Evolutionary conservation across 2,113 vertebrate genomes (phyloP).

Genomic region (Oncorhynchus clarkii): DNA sequence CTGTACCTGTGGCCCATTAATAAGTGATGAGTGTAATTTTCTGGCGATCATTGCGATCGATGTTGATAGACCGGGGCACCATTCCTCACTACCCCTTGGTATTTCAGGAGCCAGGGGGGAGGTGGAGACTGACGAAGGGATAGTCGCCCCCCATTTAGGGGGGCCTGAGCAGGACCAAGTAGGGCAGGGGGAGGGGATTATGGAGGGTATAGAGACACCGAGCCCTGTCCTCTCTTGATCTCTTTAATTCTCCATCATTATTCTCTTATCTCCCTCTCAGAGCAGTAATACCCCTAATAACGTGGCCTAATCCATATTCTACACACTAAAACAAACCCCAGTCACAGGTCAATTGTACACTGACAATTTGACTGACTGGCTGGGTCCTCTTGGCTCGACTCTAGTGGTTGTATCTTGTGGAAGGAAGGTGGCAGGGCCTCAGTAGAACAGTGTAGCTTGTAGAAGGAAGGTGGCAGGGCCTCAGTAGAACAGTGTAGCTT

Average conservation of each 20-base stretch:
- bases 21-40: slow-evolving; percentile 93
- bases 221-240: slow-evolving; percentile 7
- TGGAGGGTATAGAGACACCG: not conserved
- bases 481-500: too few species aligned
- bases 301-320: slow-evolving; percentile 23
- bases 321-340: not conserved
- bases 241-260: slow-evolving; percentile 23
- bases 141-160: too few species aligned
- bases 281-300: slow-evolving; percentile 14
- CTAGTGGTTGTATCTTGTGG: too few species aligned
- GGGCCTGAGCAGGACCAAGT: not conserved
- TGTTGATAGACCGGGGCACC: slow-evolving; percentile 64
- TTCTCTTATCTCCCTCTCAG: slow-evolving; percentile 22
- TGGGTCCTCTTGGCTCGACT: too few species aligned
- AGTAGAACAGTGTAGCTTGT: too few species aligned
- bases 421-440: too few species aligned
- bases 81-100: slow-evolving; percentile 75
- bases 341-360: too few species aligned
- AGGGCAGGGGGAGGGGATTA: not conserved
- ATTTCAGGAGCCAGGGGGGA: slow-evolving; percentile 61
- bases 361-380: too few species aligned
- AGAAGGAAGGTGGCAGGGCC: too few species aligned
- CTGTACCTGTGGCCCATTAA: slow-evolving; percentile 94
- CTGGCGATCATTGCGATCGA: slow-evolving; percentile 85
- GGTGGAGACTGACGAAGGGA: too few species aligned